Percentiles rank a stretch among this genome's conserved stretches.
These are phyloP conservation scores for Rhipidura dahli DNA, from an alignment of 2,113 vertebrate species.

Conservation along the genomic window DNA sequence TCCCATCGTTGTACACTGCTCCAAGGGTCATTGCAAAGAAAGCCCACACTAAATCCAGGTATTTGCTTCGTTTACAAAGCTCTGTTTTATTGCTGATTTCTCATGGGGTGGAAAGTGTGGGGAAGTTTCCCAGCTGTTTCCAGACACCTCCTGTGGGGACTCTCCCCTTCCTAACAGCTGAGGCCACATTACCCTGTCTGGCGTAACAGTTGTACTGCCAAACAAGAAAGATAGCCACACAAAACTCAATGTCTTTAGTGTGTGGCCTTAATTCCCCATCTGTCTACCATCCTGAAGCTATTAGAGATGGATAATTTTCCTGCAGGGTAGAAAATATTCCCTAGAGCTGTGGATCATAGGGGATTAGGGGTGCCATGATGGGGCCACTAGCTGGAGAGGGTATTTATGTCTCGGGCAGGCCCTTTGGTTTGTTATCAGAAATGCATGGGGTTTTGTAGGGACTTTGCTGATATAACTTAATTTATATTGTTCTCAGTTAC, in stretches of 20 bases:
- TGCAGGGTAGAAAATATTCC: neutral
- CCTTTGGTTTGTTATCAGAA: neutral
- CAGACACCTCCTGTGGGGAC: neutral
- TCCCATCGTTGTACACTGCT: neutral
- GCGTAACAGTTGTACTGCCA: neutral
- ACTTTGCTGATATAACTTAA: neutral
- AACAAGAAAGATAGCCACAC: neutral
- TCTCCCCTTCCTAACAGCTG: neutral
- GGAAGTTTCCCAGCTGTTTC: conserved; percentile 47
- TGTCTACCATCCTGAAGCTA: neutral
- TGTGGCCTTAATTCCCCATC: neutral
- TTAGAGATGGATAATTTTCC: neutral
- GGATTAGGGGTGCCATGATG: neutral
- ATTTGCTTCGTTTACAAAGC: conserved; percentile 22
- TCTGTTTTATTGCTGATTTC: conserved; percentile 17
- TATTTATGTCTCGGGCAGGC: neutral
- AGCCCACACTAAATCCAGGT: neutral
- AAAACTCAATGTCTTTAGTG: neutral
- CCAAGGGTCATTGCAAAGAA: neutral
- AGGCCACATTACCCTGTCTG: neutral
- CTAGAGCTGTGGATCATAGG: neutral
- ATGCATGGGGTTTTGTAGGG: neutral
- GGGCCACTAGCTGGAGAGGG: neutral
- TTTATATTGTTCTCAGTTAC: neutral
- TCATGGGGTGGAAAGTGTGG: neutral